phyloP scores from a whole-genome alignment of 2,113 vertebrate genomes.

The Lampris megalopsis region DNA sequence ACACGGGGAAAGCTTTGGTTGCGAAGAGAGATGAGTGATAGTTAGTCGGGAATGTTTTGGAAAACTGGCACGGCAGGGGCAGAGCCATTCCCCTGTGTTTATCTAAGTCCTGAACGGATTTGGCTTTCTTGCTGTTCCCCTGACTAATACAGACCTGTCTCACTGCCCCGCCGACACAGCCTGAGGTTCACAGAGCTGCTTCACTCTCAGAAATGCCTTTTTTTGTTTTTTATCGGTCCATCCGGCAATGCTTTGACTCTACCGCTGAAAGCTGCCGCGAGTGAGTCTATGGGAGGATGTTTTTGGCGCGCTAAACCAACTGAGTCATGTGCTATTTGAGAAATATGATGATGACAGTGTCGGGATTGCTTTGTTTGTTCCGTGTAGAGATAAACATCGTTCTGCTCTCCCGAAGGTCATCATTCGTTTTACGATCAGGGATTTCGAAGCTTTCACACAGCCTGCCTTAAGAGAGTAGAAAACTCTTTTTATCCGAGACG shows the following conservation, averaged over 20 bases:
- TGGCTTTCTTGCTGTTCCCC: conserved; percentile 49
- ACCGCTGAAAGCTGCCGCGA: neutral
- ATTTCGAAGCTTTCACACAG: neutral
- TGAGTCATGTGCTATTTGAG: conserved; percentile 1
- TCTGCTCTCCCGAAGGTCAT: neutral
- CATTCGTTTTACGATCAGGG: neutral
- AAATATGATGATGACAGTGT: neutral
- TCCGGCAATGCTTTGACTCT: conserved; percentile 5
- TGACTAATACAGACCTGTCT: conserved; percentile 26
- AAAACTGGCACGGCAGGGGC: conserved; percentile 59
- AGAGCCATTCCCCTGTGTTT: conserved; percentile 51
- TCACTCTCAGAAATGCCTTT: conserved; percentile 41
- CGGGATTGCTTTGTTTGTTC: neutral
- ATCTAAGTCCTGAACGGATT: conserved; percentile 52
- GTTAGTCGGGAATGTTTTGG: conserved; percentile 56
- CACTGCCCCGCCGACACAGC: conserved; percentile 14
- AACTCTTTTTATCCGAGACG: too few relatives aligned
- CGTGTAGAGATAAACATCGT: neutral
- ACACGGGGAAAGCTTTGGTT: conserved; percentile 30
- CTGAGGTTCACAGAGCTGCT: conserved; percentile 23
- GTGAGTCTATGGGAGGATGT: conserved; percentile 7
- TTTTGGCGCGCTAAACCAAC: neutral
- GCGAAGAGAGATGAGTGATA: conserved; percentile 45
- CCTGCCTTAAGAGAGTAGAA: neutral
- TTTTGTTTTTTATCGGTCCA: conserved; percentile 9